These are phyloP conservation scores for Empidonax alnorum DNA, from an alignment of 2,113 vertebrate species.

Conservation along the genomic window DNA sequence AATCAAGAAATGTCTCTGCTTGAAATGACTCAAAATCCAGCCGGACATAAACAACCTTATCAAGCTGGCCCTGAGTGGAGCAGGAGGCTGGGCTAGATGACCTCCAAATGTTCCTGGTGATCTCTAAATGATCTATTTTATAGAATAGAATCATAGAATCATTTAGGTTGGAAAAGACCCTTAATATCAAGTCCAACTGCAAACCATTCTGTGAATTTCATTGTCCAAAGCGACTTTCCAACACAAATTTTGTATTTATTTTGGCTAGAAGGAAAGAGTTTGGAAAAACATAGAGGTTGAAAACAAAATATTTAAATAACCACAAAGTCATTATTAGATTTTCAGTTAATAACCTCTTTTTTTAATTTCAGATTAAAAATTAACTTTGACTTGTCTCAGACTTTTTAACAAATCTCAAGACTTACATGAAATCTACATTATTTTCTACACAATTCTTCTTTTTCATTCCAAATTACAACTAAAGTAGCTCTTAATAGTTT, in stretches of 20 bases:
- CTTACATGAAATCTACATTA: background rate
- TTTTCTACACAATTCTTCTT: background rate
- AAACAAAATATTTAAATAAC: background rate
- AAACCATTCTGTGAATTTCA: background rate
- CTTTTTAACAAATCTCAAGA: background rate
- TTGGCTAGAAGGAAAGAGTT: background rate
- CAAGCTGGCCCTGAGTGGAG: background rate
- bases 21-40: background rate
- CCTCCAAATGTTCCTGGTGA: background rate
- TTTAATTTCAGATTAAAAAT: background rate
- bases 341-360: background rate
- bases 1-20: background rate
- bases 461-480: constrained; percentile 1
- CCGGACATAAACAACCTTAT: background rate
- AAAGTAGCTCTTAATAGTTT: constrained; percentile 13
- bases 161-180: background rate
- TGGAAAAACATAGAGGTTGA: background rate
- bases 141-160: background rate
- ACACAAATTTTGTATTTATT: background rate
- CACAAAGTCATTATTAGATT: background rate
- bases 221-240: background rate
- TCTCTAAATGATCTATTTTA: background rate
- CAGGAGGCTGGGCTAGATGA: background rate
- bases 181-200: background rate
- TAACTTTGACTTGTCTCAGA: background rate